phyloP scores from a whole-genome alignment of 2,888 invertebrate species.

The Cremastobaeus sp. region DNA sequence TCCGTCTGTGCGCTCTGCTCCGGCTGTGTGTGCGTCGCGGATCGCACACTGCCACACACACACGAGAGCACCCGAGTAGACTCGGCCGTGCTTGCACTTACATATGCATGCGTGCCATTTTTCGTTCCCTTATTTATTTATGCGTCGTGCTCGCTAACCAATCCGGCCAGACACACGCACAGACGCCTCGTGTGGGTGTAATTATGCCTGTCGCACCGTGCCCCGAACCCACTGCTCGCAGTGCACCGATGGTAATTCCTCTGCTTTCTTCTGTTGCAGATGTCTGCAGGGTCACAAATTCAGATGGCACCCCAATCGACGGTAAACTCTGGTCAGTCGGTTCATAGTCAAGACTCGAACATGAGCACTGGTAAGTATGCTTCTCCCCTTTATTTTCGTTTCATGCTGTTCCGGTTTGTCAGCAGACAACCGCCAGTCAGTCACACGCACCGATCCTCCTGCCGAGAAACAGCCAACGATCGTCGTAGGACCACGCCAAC shows the following conservation, averaged over 20 bases:
- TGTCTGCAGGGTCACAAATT: slow-evolving; percentile 98
- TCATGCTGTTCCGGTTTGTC: too few species aligned
- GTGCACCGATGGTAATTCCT: slow-evolving; percentile 44
- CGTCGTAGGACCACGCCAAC: too few species aligned
- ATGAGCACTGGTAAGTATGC: slow-evolving; percentile 91
- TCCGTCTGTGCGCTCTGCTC: background rate
- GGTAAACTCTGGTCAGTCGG: slow-evolving; percentile 89
- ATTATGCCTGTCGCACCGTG: slow-evolving; percentile 29
- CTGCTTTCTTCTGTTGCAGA: slow-evolving; percentile 82
- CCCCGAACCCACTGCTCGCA: background rate
- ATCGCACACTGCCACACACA: background rate
- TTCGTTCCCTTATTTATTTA: background rate
- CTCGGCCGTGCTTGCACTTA: background rate
- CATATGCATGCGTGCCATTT: too few species aligned
- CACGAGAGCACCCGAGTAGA: too few species aligned
- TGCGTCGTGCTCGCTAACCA: background rate
- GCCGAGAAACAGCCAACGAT: background rate
- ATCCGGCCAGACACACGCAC: background rate
- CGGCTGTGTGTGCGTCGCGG: background rate
- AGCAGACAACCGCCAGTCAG: background rate
- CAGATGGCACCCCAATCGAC: slow-evolving; percentile 98
- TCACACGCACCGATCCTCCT: background rate
- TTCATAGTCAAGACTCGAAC: slow-evolving; percentile 97
- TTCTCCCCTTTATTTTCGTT: slow-evolving; percentile 4
- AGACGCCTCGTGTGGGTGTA: slow-evolving; percentile 26